A percentile compares a stretch with the other conserved stretches of the same genome.
These are phyloP conservation scores for Trachelus troglodyta DNA, from an alignment of 2,888 invertebrate species.

Conservation along the genomic window DNA sequence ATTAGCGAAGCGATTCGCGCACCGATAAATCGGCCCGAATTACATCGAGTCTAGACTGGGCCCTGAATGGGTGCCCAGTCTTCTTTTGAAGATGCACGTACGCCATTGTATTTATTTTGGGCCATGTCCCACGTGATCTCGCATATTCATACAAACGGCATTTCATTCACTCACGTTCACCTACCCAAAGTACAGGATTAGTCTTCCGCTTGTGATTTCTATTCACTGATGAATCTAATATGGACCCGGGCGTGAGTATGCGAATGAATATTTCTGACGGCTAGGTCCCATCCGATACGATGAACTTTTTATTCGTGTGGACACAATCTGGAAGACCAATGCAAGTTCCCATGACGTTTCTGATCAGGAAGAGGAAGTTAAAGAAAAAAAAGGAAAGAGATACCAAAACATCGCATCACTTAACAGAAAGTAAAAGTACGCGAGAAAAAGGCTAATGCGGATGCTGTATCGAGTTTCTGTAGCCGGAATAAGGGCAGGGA, in stretches of 20 bases:
- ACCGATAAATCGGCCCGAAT: conserved; percentile 17
- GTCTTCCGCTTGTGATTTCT: conserved; percentile 41
- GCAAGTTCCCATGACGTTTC: not conserved
- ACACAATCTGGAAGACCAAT: not conserved
- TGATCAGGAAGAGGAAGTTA: not conserved
- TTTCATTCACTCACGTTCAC: not conserved
- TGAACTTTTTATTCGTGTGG: not conserved
- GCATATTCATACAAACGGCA: conserved; percentile 30
- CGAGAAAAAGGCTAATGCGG: not conserved
- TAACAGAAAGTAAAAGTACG: not conserved
- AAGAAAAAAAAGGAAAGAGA: not conserved
- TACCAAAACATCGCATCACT: not conserved
- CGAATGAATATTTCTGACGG: conserved; percentile 41
- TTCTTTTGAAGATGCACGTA: not conserved
- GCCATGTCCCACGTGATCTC: conserved; percentile 49
- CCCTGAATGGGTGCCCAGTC: not conserved
- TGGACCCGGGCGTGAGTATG: conserved; percentile 46
- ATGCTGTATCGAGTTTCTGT: not conserved
- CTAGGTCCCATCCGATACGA: conserved; percentile 22
- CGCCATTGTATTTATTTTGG: conserved; percentile 26
- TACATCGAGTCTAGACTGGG: conserved; percentile 12
- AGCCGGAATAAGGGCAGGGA: not conserved
- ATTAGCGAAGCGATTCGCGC: conserved; percentile 1
- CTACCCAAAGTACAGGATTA: conserved; percentile 30
- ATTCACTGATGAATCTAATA: conserved; percentile 39